Conservation (phyloP, 2,797 vertebrate species). For the Schizopygopsis pylzovi region DNA sequence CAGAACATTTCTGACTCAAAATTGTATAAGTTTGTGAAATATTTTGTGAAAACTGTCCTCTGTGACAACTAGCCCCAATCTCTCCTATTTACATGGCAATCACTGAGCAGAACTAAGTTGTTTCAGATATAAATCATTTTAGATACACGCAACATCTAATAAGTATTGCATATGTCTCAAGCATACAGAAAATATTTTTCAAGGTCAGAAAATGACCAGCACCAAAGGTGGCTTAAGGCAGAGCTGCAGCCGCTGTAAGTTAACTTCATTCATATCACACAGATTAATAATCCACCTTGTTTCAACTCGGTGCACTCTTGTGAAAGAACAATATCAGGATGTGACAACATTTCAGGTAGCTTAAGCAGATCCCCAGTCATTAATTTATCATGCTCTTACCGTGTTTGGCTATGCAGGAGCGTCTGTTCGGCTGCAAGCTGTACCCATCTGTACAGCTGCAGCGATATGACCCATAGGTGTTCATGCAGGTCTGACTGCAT, state of each 20-base stretch:
- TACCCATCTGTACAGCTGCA: constrained; percentile 96
- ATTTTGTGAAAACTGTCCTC: too few relatives aligned
- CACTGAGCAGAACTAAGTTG: neutral
- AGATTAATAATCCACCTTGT: constrained; percentile 48
- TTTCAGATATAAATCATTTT: neutral
- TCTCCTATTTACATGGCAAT: too few relatives aligned
- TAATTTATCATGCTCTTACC: constrained; percentile 80
- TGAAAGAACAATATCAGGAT: constrained; percentile 41
- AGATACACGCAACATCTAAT: neutral
- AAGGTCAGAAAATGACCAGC: constrained; percentile 33
- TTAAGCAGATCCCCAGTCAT: constrained; percentile 59
- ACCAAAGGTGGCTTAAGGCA: constrained; percentile 11
- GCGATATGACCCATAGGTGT: constrained; percentile 90
- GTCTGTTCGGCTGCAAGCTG: constrained; percentile 88
- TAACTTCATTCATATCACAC: constrained; percentile 71
- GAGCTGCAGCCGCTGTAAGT: neutral
- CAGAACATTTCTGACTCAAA: too few relatives aligned
- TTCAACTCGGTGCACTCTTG: constrained; percentile 21
- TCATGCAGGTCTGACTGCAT: constrained; percentile 93
- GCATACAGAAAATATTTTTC: neutral
- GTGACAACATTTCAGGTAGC: constrained; percentile 32
- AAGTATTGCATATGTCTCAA: constrained; percentile 6
- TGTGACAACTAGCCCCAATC: too few relatives aligned
- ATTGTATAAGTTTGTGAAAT: too few relatives aligned
- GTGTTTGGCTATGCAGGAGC: constrained; percentile 91